Percentiles rank a stretch among this genome's conserved stretches.
Evolutionary conservation across 2,113 vertebrate species (phyloP).

Genomic region (Oreochromis aureus): DNA sequence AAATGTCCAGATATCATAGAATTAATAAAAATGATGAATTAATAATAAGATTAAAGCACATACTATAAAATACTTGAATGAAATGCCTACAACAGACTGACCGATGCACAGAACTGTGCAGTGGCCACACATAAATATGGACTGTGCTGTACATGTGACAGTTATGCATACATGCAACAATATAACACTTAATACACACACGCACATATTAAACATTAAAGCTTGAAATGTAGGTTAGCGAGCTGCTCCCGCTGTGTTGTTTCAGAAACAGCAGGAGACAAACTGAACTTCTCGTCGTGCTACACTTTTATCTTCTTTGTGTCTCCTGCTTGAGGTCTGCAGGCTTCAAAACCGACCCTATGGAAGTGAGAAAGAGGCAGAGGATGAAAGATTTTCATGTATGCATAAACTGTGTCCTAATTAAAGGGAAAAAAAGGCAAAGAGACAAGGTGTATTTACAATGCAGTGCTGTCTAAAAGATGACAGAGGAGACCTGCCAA

Average conservation of each 20-base stretch:
- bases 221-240: neutral
- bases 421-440: accelerated
- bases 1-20: accelerated
- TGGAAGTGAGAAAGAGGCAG: neutral
- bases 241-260: neutral
- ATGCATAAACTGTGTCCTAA: neutral
- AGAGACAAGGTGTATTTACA: neutral
- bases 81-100: neutral
- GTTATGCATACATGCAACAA: neutral
- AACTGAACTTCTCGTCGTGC: neutral
- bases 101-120: neutral
- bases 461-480: neutral
- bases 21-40: neutral
- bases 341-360: neutral
- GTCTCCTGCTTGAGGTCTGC: neutral
- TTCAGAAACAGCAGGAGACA: neutral
- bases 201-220: neutral
- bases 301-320: neutral
- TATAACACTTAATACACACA: neutral
- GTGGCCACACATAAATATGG: neutral
- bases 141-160: neutral
- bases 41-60: neutral
- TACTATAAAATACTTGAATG: accelerated
- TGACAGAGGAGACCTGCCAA: neutral
- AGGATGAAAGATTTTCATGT: neutral